Evolutionary conservation across 2,888 invertebrate genomes (phyloP), one percentile per base, ranked within the genome.

Genomic region (Ferrisia virgata): DNA sequence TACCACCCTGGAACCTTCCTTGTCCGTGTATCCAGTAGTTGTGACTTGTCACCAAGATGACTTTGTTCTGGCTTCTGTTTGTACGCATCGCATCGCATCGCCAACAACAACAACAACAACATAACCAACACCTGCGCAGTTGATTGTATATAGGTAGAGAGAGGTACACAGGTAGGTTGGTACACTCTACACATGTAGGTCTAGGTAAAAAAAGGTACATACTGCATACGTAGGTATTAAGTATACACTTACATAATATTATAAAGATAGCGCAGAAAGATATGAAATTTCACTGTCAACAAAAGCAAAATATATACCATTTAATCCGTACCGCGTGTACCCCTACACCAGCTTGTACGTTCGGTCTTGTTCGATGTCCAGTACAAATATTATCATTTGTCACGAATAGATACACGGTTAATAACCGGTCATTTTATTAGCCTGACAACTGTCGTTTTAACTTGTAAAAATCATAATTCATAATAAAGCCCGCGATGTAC

Each of bases 361-460:
- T 8, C 39, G 11, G 15, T 33, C 33, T 36, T 11, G 18, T 47
- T 79, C 79, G 79, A 47, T 64, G 81, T n/a, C 58, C 81, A 81
- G 81, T 81, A 31, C 81, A 81, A 81, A 81, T 81, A 81, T 81
- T 81, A 81, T 81, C 53, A 81, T 81, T 81, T 81, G 81, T 81
- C 81, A 81, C 81, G 81, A 81, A 81, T n/a, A n/a, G n/a, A n/a
- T 81, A 58, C 53, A 25, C 53, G 81, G 25, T 36, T 81, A 81
- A 81, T 81, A 81, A 81, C 81, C 81, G 81, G 81, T 81, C 81
- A 81, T 81, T 81, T 81, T 81, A 81, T 81, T 81, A 80, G 80
- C 53, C 53, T 36, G 58, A 58, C 58, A 81, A 81, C 81, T 81
- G 81, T 81, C 81, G 81, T 36, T 31, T 81, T 81, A 81, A 58